Evolutionary conservation across 2,113 vertebrate genomes (phyloP).

Genomic region (Tachysurus fulvidraco): DNA sequence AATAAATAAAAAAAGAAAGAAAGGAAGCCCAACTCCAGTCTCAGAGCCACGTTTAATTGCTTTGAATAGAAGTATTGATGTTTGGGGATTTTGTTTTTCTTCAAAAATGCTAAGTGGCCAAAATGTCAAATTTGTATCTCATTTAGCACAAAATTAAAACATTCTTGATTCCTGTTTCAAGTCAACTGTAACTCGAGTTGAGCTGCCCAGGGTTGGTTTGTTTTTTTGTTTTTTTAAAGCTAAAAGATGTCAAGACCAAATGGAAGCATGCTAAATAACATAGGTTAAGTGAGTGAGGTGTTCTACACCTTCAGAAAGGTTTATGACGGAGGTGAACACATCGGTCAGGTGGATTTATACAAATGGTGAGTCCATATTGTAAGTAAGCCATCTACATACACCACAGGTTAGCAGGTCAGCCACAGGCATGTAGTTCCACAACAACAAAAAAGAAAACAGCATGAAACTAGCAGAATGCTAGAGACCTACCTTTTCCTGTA

Average conservation of each 20-base stretch:
- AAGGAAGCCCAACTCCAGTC: constrained; percentile 39
- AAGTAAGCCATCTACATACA: constrained; percentile 28
- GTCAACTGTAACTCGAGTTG: constrained; percentile 9
- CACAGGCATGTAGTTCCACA: constrained; percentile 2
- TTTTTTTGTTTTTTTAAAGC: background rate
- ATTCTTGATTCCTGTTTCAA: background rate
- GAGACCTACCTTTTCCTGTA: constrained; percentile 77
- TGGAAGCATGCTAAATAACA: background rate
- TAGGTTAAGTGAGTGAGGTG: background rate
- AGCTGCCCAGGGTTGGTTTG: constrained; percentile 9
- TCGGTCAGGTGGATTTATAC: too few species aligned
- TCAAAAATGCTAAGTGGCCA: background rate
- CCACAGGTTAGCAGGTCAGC: constrained; percentile 20
- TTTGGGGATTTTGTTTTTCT: too few species aligned
- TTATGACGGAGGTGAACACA: background rate
- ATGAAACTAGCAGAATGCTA: constrained; percentile 52
- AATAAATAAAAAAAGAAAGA: background rate
- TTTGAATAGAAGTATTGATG: background rate
- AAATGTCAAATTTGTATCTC: background rate
- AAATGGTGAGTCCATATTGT: background rate
- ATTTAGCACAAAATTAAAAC: background rate
- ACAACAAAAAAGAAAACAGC: constrained; percentile 47
- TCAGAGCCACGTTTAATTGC: background rate
- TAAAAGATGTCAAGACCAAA: background rate
- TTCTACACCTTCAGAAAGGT: background rate